phyloP scores from a whole-genome alignment of 2,888 invertebrate species.

The Thumatha senex region DNA sequence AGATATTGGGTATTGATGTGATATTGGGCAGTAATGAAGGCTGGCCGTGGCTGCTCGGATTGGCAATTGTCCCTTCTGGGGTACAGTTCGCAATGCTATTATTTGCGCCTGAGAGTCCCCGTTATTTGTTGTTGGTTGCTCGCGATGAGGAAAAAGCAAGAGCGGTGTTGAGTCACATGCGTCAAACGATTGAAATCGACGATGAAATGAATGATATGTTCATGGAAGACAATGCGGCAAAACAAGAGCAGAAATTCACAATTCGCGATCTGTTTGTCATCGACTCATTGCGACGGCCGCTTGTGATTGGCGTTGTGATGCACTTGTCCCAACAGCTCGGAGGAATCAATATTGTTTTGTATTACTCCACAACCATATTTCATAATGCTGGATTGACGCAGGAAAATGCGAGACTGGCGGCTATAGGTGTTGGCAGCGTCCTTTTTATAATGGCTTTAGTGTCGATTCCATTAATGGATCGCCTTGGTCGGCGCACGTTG shows the following conservation, averaged over 20 bases:
- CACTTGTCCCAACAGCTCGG: slow-evolving; percentile 78
- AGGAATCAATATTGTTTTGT: slow-evolving; percentile 85
- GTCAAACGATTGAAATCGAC: slow-evolving; percentile 68
- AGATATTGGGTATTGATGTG: slow-evolving; percentile 75
- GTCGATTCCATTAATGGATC: slow-evolving; percentile 89
- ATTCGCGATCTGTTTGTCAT: slow-evolving; percentile 65
- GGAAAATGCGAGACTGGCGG: slow-evolving; percentile 85
- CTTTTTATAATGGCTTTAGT: slow-evolving; percentile 90
- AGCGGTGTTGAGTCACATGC: slow-evolving; percentile 57
- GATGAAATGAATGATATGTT: slow-evolving; percentile 78
- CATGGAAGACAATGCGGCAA: slow-evolving; percentile 70
- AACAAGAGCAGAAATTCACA: slow-evolving; percentile 69
- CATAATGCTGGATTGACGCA: slow-evolving; percentile 83
- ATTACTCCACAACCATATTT: slow-evolving; percentile 88
- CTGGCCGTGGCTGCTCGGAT: slow-evolving; percentile 76
- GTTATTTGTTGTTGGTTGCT: slow-evolving; percentile 66
- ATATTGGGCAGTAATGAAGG: slow-evolving; percentile 72
- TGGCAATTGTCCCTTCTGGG: slow-evolving; percentile 69
- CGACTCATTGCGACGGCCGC: slow-evolving; percentile 61
- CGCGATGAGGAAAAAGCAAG: slow-evolving; percentile 71
- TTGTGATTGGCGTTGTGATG: slow-evolving; percentile 78
- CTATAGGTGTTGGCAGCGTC: slow-evolving; percentile 88
- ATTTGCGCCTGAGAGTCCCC: slow-evolving; percentile 74
- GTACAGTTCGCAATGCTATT: slow-evolving; percentile 69
- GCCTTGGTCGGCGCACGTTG: slow-evolving; percentile 87